phyloP scores from a whole-genome alignment of 2,888 invertebrate genomes.

The Neoitamus cyanurus region DNA sequence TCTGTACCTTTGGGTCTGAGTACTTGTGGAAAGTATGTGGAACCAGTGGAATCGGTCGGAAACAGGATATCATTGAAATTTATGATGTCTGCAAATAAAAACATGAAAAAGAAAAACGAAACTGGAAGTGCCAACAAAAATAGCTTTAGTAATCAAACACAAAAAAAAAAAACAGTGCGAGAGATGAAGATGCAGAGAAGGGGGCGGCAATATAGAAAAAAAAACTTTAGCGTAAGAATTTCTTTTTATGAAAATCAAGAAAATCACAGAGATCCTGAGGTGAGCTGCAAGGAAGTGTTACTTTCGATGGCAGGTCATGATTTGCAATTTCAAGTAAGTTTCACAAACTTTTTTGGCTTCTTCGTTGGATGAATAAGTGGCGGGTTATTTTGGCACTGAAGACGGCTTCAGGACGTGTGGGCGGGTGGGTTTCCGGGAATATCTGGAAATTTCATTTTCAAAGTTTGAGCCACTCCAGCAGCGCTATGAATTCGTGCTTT shows the following conservation, averaged over 20 bases:
- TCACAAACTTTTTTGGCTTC: neutral
- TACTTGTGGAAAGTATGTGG: conserved; percentile 76
- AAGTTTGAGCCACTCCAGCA: neutral
- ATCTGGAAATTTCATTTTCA: neutral
- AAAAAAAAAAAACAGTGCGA: conserved; percentile 39
- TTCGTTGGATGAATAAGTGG: neutral
- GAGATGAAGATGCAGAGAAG: neutral
- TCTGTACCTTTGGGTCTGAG: conserved; percentile 77
- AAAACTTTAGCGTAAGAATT: neutral
- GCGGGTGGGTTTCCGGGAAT: neutral
- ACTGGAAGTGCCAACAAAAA: conserved; percentile 55
- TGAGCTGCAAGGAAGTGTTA: neutral
- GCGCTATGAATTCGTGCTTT: neutral
- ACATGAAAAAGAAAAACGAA: conserved; percentile 51
- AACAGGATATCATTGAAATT: conserved; percentile 79
- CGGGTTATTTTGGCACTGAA: neutral
- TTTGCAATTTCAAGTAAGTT: neutral
- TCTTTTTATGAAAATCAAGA: neutral
- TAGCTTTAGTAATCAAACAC: conserved; percentile 45
- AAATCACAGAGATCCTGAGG: neutral
- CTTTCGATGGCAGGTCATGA: neutral
- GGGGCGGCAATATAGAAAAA: neutral
- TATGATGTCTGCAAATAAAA: conserved; percentile 75
- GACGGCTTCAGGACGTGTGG: neutral
- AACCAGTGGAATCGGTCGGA: conserved; percentile 81